Evolutionary conservation across 2,113 vertebrate genomes (phyloP).

Genomic region (Cyprinodon brontotheroides): DNA sequence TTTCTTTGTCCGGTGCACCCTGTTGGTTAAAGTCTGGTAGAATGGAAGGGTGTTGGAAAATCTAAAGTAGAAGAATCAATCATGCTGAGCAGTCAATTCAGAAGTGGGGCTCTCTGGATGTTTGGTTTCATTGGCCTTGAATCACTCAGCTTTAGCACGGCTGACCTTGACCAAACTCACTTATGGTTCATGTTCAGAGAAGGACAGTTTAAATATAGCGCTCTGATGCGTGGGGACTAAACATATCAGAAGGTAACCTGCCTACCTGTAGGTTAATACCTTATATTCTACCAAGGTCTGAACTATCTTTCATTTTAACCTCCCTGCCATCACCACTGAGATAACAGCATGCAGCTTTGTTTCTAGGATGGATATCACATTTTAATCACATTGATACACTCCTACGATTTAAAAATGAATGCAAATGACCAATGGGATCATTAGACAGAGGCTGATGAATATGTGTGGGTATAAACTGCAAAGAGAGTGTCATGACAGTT

Average conservation of each 20-base stretch:
- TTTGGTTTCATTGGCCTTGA: slow-evolving; percentile 49
- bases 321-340: slow-evolving; percentile 23
- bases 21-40: neutral
- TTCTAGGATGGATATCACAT: slow-evolving; percentile 28
- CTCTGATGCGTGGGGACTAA: neutral
- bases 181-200: slow-evolving; percentile 16
- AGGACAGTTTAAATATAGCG: slow-evolving; percentile 19
- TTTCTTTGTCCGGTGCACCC: neutral
- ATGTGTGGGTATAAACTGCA: slow-evolving; percentile 25
- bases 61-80: slow-evolving; percentile 36
- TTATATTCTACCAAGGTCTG: slow-evolving; percentile 10
- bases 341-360: slow-evolving; percentile 25
- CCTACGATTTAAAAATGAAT: slow-evolving; percentile 55
- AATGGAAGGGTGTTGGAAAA: neutral
- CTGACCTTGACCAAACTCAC: slow-evolving; percentile 51
- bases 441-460: slow-evolving; percentile 44
- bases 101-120: neutral
- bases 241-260: slow-evolving; percentile 9
- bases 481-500: slow-evolving; percentile 48
- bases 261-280: slow-evolving; percentile 30
- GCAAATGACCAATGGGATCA: slow-evolving; percentile 47
- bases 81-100: slow-evolving; percentile 23
- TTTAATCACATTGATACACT: slow-evolving; percentile 45
- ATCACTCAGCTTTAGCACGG: slow-evolving; percentile 35
- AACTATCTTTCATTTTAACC: slow-evolving; percentile 25